A percentile compares a stretch with the other conserved stretches of the same genome.
phyloP scores from a whole-genome alignment of 2,797 vertebrate species.

The Echiichthys vipera region DNA sequence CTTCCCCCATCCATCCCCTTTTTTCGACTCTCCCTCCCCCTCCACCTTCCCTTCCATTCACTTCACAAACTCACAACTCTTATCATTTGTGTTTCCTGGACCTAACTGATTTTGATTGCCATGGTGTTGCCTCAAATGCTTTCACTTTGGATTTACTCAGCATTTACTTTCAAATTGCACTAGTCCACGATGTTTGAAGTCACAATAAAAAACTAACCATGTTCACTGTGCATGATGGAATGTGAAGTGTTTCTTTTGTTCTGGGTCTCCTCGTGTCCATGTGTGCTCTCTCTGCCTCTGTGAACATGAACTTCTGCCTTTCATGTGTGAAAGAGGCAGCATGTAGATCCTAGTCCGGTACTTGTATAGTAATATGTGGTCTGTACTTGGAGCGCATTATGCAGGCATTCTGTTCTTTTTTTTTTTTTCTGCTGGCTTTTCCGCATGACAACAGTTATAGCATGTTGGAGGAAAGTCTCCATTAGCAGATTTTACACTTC shows the following conservation, averaged over 20 bases:
- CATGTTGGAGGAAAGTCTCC: neutral
- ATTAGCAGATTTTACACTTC: neutral
- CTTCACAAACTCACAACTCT: constrained; percentile 57
- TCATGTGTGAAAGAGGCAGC: constrained; percentile 29
- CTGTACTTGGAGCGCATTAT: neutral
- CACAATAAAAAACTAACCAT: constrained; percentile 11
- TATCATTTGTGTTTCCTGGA: constrained; percentile 49
- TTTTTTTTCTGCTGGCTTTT: constrained; percentile 1
- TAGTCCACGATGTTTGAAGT: constrained; percentile 3
- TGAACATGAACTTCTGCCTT: constrained; percentile 62
- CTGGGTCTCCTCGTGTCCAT: constrained; percentile 42
- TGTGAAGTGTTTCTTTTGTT: constrained; percentile 74
- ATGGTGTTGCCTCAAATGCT: neutral
- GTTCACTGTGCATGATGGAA: constrained; percentile 62
- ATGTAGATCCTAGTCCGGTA: constrained; percentile 15
- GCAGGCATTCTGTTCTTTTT: constrained; percentile 6
- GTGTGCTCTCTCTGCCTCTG: constrained; percentile 56
- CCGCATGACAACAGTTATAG: neutral
- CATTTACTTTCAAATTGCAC: constrained; percentile 21
- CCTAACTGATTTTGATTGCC: constrained; percentile 38
- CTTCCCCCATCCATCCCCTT: constrained; percentile 63
- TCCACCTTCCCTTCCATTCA: constrained; percentile 64
- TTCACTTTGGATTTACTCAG: constrained; percentile 8
- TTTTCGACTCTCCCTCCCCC: constrained; percentile 61
- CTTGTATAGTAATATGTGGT: constrained; percentile 6